Base-by-base conservation (phyloP, 2,113 vertebrate genomes). In the Galbula dea region DNA sequence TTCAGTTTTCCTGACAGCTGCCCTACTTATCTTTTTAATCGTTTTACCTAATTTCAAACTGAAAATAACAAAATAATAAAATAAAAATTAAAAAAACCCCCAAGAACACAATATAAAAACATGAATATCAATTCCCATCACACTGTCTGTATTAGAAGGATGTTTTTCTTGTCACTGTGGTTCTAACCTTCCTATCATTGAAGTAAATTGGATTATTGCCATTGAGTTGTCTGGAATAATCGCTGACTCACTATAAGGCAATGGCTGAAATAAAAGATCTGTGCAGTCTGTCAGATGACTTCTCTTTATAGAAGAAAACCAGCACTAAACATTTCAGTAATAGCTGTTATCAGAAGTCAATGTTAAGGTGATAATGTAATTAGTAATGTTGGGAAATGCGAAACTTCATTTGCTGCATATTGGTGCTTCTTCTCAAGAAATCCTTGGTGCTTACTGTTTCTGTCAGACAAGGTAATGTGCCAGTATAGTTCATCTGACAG, bases 301-400 rank as follows among this genome's bases (percentile, higher is more conserved):
- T 94, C 20, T 48, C 36, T 88, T 74, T 84, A 72, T 81, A 72
- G 46, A 77, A 71, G 57, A 88, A 32, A 83, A 90, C 55, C 73
- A 84, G 14, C 58, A 54, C 27, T 32, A 86, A 36, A 75, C 9
- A 52, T 90, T 90, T 88, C 71, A 86, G 68, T 61, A 83, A 84
- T 61, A 86, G 39, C 34, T 94, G 74, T 68, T 88, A 75, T 84
- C 86, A 91, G 69, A 94, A 90, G 39, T 6, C 0, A 0, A 74
- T 68, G 27, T 65, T 88, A 37, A 94, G 66, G 58, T 67, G 77
- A 72, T 93, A 86, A 92, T 58, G 20, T 68, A 96, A 96, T 96
- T 94, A 96, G 80, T 65, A 86, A 24, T 61, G 41, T 45, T 48
- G 57, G 55, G 73, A 90, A 90, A 90, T 68, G 37, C 73, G 84